Conservation (phyloP, 1,140 invertebrate genomes). For the Eubasilissa regina region DNA sequence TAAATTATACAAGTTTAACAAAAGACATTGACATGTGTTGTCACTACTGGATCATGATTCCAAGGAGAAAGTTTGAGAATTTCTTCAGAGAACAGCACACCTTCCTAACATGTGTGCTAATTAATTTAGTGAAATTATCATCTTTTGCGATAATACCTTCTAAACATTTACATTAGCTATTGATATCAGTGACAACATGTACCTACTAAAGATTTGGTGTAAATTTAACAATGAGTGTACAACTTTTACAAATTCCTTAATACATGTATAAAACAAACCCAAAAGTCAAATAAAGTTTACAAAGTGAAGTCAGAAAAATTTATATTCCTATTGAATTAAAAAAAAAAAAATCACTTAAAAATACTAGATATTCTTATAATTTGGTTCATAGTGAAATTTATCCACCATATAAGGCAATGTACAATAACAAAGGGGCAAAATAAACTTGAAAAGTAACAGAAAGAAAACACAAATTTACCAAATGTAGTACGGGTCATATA, state of each 20-base stretch:
- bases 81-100: too few relatives aligned
- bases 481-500: constrained; percentile 33
- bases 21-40: too few relatives aligned
- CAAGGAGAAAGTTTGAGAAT: too few relatives aligned
- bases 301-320: too few relatives aligned
- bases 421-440: constrained; percentile 36
- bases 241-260: not conserved
- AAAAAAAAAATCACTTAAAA: constrained; percentile 35
- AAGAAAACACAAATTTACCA: not conserved
- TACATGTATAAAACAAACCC: too few relatives aligned
- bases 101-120: too few relatives aligned
- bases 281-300: too few relatives aligned
- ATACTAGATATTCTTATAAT: constrained; percentile 20
- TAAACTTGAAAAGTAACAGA: not conserved
- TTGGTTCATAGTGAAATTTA: constrained; percentile 30
- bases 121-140: not conserved
- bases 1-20: constrained; percentile 39
- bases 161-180: not conserved
- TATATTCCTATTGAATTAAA: too few relatives aligned
- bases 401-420: constrained; percentile 12
- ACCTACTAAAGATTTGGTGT: too few relatives aligned
- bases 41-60: too few relatives aligned
- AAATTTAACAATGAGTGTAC: constrained; percentile 2
- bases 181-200: not conserved
- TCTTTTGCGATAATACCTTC: not conserved